These are phyloP conservation scores for Lichenostomus cassidix DNA, from an alignment of 2,113 vertebrate genomes.

Conservation along the genomic window DNA sequence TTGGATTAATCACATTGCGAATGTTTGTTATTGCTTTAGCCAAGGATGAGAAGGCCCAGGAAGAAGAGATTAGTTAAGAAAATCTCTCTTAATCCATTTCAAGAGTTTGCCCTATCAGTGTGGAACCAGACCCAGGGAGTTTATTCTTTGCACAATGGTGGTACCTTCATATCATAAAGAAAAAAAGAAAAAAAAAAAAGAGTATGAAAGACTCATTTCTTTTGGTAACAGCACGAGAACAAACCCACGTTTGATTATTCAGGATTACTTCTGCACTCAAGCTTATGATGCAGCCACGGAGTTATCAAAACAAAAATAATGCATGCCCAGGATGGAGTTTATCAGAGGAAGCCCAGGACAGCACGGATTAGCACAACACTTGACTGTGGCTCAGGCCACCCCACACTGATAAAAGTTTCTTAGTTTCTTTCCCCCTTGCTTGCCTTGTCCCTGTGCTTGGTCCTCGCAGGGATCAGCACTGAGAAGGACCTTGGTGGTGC, in stretches of 20 bases:
- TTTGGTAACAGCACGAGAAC: slow-evolving; percentile 49
- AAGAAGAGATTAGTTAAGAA: slow-evolving; percentile 64
- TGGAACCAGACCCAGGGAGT: neutral
- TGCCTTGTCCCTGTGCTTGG: neutral
- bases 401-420: slow-evolving; percentile 62
- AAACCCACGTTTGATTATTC: slow-evolving; percentile 57
- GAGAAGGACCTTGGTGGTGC: neutral
- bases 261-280: slow-evolving; percentile 41
- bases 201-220: slow-evolving; percentile 49
- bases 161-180: neutral
- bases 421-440: neutral
- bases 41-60: slow-evolving; percentile 59
- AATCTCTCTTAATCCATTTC: slow-evolving; percentile 62
- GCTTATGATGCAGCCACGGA: slow-evolving; percentile 43
- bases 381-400: slow-evolving; percentile 48
- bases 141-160: slow-evolving; percentile 35
- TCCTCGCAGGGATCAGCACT: neutral
- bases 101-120: slow-evolving; percentile 62
- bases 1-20: neutral
- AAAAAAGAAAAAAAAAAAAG: neutral
- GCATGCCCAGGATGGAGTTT: slow-evolving; percentile 56
- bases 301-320: slow-evolving; percentile 79
- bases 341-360: slow-evolving; percentile 69
- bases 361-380: slow-evolving; percentile 69
- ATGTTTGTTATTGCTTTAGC: slow-evolving; percentile 38